Evolutionary conservation across 2,797 vertebrate genomes (phyloP).

Genomic region (Intellagama lesueurii): DNA sequence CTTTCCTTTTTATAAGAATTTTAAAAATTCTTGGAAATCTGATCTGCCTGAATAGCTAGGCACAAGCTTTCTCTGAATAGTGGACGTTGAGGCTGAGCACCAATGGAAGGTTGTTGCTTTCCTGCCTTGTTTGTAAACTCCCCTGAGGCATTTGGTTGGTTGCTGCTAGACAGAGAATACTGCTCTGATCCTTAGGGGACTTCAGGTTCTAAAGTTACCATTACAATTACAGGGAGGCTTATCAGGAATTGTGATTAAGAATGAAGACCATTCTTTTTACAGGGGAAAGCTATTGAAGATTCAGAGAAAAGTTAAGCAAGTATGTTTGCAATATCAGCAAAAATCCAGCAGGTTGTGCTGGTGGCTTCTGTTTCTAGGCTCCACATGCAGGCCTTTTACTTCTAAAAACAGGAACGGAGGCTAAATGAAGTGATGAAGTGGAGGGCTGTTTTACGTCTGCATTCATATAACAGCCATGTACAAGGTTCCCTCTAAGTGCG

Average conservation of each 20-base stretch:
- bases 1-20: neutral
- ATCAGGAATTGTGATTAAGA: neutral
- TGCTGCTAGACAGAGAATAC: neutral
- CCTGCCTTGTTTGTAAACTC: neutral
- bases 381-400: neutral
- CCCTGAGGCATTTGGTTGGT: neutral
- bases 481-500: too few species aligned
- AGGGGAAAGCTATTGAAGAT: neutral
- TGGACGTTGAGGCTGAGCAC: neutral
- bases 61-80: neutral
- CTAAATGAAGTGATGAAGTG: too few species aligned
- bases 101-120: neutral
- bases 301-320: neutral
- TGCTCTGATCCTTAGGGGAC: neutral
- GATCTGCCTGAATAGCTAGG: neutral
- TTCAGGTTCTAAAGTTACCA: neutral
- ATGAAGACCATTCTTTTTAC: neutral
- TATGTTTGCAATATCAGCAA: conserved; percentile 12
- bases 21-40: neutral
- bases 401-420: neutral
- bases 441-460: conserved; percentile 13
- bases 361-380: neutral
- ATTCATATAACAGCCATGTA: neutral
- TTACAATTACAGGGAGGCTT: neutral
- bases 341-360: conserved; percentile 37